A percentile compares a stretch with the other conserved stretches of the same genome.
Evolutionary conservation across 2,888 invertebrate species (phyloP).

Genomic region (Ormyrus pomaceus): DNA sequence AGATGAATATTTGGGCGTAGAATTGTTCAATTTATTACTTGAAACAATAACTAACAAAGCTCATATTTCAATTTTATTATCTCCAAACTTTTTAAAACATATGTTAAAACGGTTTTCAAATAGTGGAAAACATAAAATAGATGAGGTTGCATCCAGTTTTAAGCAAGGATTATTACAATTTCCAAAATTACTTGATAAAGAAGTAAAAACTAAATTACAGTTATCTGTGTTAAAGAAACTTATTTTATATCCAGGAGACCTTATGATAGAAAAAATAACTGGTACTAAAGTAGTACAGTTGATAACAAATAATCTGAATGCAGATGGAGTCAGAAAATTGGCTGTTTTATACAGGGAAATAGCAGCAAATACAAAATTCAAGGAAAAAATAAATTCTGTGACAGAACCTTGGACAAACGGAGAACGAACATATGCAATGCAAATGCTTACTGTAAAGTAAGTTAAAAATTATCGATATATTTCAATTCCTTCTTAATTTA

Average conservation of each 20-base stretch:
- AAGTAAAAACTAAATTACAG: constrained; percentile 77
- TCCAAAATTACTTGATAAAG: constrained; percentile 76
- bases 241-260: constrained; percentile 83
- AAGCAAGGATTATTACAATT: constrained; percentile 78
- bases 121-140: constrained; percentile 78
- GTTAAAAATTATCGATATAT: constrained; percentile 27
- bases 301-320: constrained; percentile 80
- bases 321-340: constrained; percentile 81
- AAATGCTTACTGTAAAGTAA: constrained; percentile 75
- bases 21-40: constrained; percentile 79
- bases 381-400: constrained; percentile 76
- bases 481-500: background rate
- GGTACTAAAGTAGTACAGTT: constrained; percentile 81
- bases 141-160: constrained; percentile 79
- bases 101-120: constrained; percentile 81
- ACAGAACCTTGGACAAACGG: constrained; percentile 81
- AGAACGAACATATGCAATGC: constrained; percentile 83
- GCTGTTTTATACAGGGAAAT: constrained; percentile 81
- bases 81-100: constrained; percentile 81
- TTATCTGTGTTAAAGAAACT: constrained; percentile 81
- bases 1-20: constrained; percentile 80
- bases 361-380: constrained; percentile 78
- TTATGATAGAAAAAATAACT: constrained; percentile 85
- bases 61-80: constrained; percentile 79
- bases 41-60: constrained; percentile 76